Evolutionary conservation across 2,888 invertebrate species (phyloP).

Genomic region (Allacma fusca): DNA sequence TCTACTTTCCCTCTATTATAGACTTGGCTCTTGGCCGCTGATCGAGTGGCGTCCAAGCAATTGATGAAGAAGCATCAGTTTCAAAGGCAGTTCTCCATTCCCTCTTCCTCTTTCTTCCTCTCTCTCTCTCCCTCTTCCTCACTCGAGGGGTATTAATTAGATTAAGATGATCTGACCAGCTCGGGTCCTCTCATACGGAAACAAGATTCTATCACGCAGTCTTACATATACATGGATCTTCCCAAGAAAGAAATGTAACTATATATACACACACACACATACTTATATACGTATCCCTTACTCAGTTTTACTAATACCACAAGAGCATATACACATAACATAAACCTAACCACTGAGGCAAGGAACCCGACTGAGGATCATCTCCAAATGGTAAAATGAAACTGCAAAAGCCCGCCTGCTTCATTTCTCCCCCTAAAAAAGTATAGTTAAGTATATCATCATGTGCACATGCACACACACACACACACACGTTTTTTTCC

Average conservation of each 20-base stretch:
- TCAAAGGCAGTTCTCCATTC: conserved; percentile 32
- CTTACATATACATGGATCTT: background rate
- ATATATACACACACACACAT: too few relatives aligned
- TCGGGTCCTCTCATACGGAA: conserved; percentile 33
- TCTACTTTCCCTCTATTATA: conserved; percentile 16
- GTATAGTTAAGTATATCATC: background rate
- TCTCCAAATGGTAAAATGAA: background rate
- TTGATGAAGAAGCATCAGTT: conserved; percentile 46
- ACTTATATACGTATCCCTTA: too few relatives aligned
- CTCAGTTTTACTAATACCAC: too few relatives aligned
- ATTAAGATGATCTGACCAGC: conserved; percentile 46
- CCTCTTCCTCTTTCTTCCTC: conserved; percentile 5
- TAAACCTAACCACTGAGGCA: background rate
- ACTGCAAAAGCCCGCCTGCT: conserved; percentile 6
- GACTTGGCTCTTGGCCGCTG: conserved; percentile 24
- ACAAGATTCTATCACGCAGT: conserved; percentile 36
- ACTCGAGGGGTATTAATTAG: conserved; percentile 47
- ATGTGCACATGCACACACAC: background rate
- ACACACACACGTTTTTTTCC: too few relatives aligned
- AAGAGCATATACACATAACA: background rate
- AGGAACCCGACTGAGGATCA: background rate
- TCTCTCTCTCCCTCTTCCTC: conserved; percentile 13
- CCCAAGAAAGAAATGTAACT: too few relatives aligned
- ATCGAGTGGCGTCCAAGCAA: conserved; percentile 39
- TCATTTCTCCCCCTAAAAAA: conserved; percentile 1